Evolutionary conservation across 2,113 vertebrate species (phyloP), one percentile per base, ranked within the genome.

Genomic region (Bubo bubo): DNA sequence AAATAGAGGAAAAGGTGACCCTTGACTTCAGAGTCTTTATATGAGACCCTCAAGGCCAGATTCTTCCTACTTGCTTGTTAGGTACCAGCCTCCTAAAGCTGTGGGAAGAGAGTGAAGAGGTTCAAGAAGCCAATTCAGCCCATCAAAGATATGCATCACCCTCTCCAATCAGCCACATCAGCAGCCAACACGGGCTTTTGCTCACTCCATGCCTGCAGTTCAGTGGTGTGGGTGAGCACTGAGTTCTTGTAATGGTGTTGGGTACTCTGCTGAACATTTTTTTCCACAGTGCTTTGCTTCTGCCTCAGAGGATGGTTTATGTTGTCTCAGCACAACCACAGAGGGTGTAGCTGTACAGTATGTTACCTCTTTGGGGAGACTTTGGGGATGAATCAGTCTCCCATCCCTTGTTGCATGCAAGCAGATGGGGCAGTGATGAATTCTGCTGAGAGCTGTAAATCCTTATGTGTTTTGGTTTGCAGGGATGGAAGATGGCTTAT

Each of bases 161-260:
- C 26, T 32, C 53, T 72, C 22, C 53, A 22, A 22, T 50, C 63
- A 73, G 43, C 26, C 43, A 17, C 34, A 50, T 26, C 15, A 71
- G 64, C 55, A 77, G 9, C 30, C 45, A 16, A 1, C 0, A 0
- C 5, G 3, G 27, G 7, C 28, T 72, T 81, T 79, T 82, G 24
- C 15, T 64, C 12, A 35, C 35, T 39, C 24, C 10, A 3, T 59
- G 39, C 14, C 22, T 35, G 19, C 19, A 24, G 20, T 83, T 91
- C 59, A 26, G 34, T 47, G 62, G 20, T 0, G 0, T 59, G 47
- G 14, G 2, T 55, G 49, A 34, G 34, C 2, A 1, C 67, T 19
- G n/a, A 35, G 15, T 67, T 35, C 34, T 63, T 1, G 0, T 18
- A 21, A 34, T 47, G 56, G 2, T 64, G 18, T 2, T 63, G 23